Base-by-base conservation (phyloP, 1,140 invertebrate species). In the Papilio polytes region DNA sequence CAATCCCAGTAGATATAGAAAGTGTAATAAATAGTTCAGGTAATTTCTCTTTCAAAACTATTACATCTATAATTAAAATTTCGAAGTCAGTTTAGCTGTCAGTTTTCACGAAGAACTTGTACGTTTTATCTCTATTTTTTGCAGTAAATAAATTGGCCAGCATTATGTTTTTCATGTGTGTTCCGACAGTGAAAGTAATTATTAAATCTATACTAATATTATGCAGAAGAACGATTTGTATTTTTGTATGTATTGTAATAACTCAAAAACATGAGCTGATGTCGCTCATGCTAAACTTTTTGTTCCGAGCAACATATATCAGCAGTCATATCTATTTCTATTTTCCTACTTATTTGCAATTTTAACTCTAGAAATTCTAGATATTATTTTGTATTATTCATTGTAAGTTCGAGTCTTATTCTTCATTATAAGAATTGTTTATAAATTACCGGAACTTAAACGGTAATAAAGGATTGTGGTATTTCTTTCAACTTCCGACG, bases 401-500 rank as follows among this genome's bases (percentile, higher is more conserved):
- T 22, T 59, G 12, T 31, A 31, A 66, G 22, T 26, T 31, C 1
- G 3, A 59, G 12, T 59, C 53, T 63, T 22, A 10, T 26, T n/a
- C 6, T 63, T 63, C 59, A 12, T 63, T 63, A 15, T 2, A 18
- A 22, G 20, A 63, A 26, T 10, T 10, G 2, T 26, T 26, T 13
- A 31, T 18, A 51, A 31, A 66, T 59, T 59, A 77, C n/a, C 41
- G 53, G 77, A 78, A 78, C 53, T 44, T 36, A 78, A 77, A 48
- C 22, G 36, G 78, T 76, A 59, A 46, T 80, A 63, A 78, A 78
- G 36, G 56, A 66, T 59, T 78, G 59, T 66, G 59, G 22, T 51
- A 66, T 18, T 82, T 82, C 79, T 81, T 80, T 82, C 59, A 56
- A 82, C 81, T 82, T 82, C 81, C 81, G 81, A 82, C 59, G 72